phyloP scores from a whole-genome alignment of 1,140 invertebrate genomes.

The Drosophila prosaltans region DNA sequence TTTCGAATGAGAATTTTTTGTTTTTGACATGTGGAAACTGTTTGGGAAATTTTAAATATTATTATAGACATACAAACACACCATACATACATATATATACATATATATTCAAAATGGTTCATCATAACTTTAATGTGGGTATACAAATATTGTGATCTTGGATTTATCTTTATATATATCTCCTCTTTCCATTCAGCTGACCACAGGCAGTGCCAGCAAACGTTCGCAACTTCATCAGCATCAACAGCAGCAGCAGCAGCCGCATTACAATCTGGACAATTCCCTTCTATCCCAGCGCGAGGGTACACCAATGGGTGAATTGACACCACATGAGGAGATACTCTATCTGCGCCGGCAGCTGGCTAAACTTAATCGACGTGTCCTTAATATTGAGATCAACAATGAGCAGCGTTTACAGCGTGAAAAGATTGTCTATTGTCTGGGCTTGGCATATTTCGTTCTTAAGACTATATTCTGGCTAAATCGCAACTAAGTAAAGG shows the following conservation, averaged over 20 bases:
- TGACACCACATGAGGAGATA: slow-evolving; percentile 90
- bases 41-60: background rate
- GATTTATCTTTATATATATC: background rate
- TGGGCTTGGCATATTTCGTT: slow-evolving; percentile 92
- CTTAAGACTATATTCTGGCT: slow-evolving; percentile 94
- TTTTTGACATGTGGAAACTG: background rate
- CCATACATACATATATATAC: background rate
- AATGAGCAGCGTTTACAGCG: slow-evolving; percentile 90
- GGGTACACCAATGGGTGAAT: slow-evolving; percentile 87
- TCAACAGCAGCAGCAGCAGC: slow-evolving; percentile 23
- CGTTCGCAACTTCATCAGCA: slow-evolving; percentile 56
- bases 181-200: slow-evolving; percentile 41
- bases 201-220: slow-evolving; percentile 77
- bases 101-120: slow-evolving; percentile 38
- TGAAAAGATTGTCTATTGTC: slow-evolving; percentile 91
- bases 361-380: slow-evolving; percentile 92
- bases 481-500: slow-evolving; percentile 86
- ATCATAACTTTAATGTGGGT: slow-evolving; percentile 28
- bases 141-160: background rate
- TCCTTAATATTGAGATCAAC: slow-evolving; percentile 93
- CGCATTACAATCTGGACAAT: slow-evolving; percentile 59
- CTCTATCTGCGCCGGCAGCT: slow-evolving; percentile 92
- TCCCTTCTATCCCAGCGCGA: slow-evolving; percentile 84
- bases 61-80: background rate
- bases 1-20: background rate